Percentiles rank a stretch among this genome's conserved stretches.
phyloP scores from a whole-genome alignment of 2,888 invertebrate species.

The Pandemis corylana region DNA sequence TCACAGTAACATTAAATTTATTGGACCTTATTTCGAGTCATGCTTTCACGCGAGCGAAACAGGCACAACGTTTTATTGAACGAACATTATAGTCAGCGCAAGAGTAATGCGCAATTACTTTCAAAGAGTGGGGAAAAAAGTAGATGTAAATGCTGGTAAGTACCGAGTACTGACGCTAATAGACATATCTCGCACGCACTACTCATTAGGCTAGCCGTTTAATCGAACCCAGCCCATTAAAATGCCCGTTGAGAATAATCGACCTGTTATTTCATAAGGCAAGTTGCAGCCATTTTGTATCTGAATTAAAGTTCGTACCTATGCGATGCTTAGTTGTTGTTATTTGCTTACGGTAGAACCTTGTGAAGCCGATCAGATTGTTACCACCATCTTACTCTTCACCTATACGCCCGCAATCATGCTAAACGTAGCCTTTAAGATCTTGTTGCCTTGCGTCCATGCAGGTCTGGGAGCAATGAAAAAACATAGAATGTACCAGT shows the following conservation, averaged over 20 bases:
- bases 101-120: conserved; percentile 1
- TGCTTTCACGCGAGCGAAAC: neutral
- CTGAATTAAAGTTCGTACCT: neutral
- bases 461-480: too few relatives aligned
- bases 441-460: too few relatives aligned
- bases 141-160: conserved; percentile 4
- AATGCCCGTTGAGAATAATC: neutral
- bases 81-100: neutral
- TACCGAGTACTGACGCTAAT: conserved; percentile 6
- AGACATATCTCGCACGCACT: conserved; percentile 21
- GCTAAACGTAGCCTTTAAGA: too few relatives aligned
- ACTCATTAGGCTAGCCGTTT: conserved; percentile 17
- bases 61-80: neutral
- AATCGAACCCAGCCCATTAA: conserved; percentile 12
- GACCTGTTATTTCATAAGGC: neutral
- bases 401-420: too few relatives aligned
- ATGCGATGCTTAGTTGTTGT: neutral
- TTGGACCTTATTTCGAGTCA: neutral
- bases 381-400: too few relatives aligned
- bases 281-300: neutral
- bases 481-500: too few relatives aligned
- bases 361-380: too few relatives aligned
- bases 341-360: neutral
- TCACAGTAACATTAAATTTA: neutral
- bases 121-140: neutral